Conservation (phyloP, 1,140 invertebrate species). For the Marisa cornuarietis region DNA sequence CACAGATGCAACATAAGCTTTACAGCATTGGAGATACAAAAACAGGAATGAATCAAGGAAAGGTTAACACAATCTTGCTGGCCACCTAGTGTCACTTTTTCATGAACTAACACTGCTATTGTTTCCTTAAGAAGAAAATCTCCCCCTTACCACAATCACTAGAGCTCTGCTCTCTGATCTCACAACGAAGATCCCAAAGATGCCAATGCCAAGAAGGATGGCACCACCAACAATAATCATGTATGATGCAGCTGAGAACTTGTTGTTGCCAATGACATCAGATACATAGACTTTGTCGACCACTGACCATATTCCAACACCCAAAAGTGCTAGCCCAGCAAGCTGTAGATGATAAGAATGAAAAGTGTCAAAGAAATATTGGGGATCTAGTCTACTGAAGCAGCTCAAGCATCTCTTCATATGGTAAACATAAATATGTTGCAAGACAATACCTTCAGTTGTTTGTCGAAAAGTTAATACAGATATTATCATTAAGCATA, state of each 20-base stretch:
- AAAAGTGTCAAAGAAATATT: neutral
- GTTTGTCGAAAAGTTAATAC: neutral
- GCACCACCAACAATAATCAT: conserved; percentile 38
- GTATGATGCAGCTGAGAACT: conserved; percentile 42
- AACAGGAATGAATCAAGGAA: neutral
- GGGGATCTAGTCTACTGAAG: too few relatives aligned
- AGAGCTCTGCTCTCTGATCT: conserved; percentile 27
- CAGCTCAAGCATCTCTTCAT: too few relatives aligned
- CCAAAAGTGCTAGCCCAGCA: conserved; percentile 32
- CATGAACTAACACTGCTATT: too few relatives aligned
- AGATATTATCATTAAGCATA: neutral
- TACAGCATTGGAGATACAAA: neutral
- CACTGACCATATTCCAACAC: conserved; percentile 46
- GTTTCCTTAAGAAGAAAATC: neutral
- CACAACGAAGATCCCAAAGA: conserved; percentile 37
- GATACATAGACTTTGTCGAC: conserved; percentile 46
- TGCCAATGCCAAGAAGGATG: conserved; percentile 31
- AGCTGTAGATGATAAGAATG: conserved; percentile 31
- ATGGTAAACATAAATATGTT: too few relatives aligned
- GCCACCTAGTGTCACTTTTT: too few relatives aligned
- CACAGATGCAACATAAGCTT: neutral
- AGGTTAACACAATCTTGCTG: neutral
- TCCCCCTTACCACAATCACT: conserved; percentile 38
- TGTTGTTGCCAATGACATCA: conserved; percentile 37
- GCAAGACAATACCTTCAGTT: neutral